A percentile compares a stretch with the other conserved stretches of the same genome.
phyloP scores from a whole-genome alignment of 1,140 invertebrate genomes.

The Aphaenogaster ashmeadi region DNA sequence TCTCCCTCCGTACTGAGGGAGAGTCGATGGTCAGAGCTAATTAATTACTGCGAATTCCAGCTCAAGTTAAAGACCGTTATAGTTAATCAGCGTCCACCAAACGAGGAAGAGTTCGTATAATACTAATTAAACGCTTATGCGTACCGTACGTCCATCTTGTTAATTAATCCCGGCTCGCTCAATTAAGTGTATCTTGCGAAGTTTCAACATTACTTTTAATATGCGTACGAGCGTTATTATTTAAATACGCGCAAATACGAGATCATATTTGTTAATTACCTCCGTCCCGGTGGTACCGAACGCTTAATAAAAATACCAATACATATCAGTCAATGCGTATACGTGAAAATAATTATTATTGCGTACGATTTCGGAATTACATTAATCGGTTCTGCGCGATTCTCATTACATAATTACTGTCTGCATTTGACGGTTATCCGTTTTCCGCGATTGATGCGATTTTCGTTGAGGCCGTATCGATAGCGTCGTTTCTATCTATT shows the following conservation, averaged over 20 bases:
- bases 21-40: conserved; percentile 28
- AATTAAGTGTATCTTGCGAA: conserved; percentile 33
- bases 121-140: conserved; percentile 66
- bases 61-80: conserved; percentile 46
- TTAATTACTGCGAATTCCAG: conserved; percentile 63
- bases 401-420: conserved; percentile 52
- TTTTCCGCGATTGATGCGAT: conserved; percentile 5
- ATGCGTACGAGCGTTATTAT: not conserved
- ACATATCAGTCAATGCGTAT: not conserved
- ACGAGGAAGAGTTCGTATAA: conserved; percentile 26
- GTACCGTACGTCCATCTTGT: conserved; percentile 31
- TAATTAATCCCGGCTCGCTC: conserved; percentile 59
- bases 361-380: not conserved
- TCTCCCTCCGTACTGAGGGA: not conserved
- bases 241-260: not conserved
- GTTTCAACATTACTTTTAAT: conserved; percentile 18
- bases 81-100: conserved; percentile 47
- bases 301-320: conserved; percentile 18
- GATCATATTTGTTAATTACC: not conserved
- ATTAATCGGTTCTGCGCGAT: not conserved
- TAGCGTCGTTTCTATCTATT: conserved; percentile 35
- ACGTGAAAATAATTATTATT: conserved; percentile 9
- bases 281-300: not conserved
- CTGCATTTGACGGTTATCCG: conserved; percentile 28
- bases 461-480: conserved; percentile 8